Evolutionary conservation across 2,888 invertebrate genomes (phyloP).

Genomic region (Eupeodes luniger): DNA sequence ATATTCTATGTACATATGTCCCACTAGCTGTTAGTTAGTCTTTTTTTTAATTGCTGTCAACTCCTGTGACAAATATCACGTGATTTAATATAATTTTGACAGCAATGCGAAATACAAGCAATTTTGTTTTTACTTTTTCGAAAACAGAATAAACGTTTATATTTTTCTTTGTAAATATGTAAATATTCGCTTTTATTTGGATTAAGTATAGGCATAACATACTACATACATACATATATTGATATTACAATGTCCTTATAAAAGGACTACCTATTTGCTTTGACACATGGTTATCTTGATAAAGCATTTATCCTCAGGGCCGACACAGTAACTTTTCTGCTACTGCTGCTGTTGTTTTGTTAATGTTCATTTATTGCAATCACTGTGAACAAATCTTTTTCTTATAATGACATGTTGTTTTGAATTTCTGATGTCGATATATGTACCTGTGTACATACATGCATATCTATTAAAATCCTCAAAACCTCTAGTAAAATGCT

Average conservation of each 20-base stretch:
- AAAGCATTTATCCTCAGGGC: conserved; percentile 29
- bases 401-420: conserved; percentile 48
- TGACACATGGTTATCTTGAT: conserved; percentile 62
- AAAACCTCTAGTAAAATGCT: conserved; percentile 3
- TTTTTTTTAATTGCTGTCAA: conserved; percentile 41
- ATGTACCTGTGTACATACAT: background rate
- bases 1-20: background rate
- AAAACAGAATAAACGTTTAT: background rate
- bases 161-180: background rate
- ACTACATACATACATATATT: background rate
- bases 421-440: conserved; percentile 6
- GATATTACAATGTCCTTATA: conserved; percentile 10
- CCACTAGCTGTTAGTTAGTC: background rate
- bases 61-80: conserved; percentile 25
- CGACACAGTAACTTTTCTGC: conserved; percentile 8
- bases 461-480: background rate
- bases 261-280: conserved; percentile 34
- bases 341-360: background rate
- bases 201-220: background rate
- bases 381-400: conserved; percentile 30
- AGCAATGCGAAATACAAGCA: conserved; percentile 10
- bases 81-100: conserved; percentile 28
- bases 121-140: background rate
- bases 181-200: background rate
- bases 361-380: conserved; percentile 25